Base-by-base conservation (phyloP, 2,888 invertebrate species). In the Agrochola lychnidis region DNA sequence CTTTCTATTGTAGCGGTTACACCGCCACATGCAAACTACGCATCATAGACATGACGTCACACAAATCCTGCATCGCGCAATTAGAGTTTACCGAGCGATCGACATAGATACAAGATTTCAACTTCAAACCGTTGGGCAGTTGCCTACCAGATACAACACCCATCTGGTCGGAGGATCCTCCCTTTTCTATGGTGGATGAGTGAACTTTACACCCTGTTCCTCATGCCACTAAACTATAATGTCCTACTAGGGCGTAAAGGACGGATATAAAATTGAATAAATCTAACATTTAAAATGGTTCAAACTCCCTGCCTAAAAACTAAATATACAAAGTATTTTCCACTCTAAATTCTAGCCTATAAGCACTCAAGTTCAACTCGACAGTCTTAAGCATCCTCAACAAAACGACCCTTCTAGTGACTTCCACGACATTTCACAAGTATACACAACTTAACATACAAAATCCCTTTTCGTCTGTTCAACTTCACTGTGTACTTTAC, bases 401-500 rank as follows among this genome's bases (percentile, higher is more conserved):
- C 59, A n/a, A 59, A 79, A 69, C 30, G 40, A 64, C 69, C 53
- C 59, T 64, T 59, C n/a, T 22, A 61, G 57, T 66, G 42, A 61
- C 69, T 80, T 68, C 19, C 25, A 66, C 25, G 36, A 56, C 36
- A 70, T 64, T 59, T n/a, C 45, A 59, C 63, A 64, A 79, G 25
- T 61, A 36, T 25, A 70, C 69, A 45, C 57, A 67, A n/a, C n/a
- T 63, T 22, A 25, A 57, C 61, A 73, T 61, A 74, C 53, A 61
- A 74, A 81, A 79, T 79, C 66, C 67, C 51, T 53, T 67, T 56
- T 62, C 63, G 48, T 53, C 51, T 53, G 61, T 74, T 71, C 57
- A 74, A 66, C 83, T 71, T 73, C 61, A 73, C 62, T 74, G 74
- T 80, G 64, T 81, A 72, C 63, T 68, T 79, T 56, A 78, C 45